Evolutionary conservation across 2,113 vertebrate genomes (phyloP).

Genomic region (Cathartes aura): DNA sequence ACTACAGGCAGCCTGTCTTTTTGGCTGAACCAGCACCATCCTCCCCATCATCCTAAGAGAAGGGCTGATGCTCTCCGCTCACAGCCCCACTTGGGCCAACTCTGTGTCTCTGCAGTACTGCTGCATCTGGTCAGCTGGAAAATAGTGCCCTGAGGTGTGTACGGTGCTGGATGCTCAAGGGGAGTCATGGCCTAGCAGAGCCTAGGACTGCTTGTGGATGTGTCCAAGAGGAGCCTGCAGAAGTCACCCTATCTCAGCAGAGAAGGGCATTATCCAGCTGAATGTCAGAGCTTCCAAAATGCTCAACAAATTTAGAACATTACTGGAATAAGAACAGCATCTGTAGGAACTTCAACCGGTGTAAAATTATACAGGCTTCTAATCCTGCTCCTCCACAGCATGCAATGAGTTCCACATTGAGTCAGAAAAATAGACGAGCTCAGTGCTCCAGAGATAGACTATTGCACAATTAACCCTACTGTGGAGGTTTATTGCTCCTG

Average conservation of each 20-base stretch:
- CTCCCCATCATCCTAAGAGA: neutral
- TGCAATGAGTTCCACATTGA: neutral
- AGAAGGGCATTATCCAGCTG: neutral
- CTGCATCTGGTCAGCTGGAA: neutral
- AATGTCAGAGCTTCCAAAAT: constrained; percentile 30
- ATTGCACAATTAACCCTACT: neutral
- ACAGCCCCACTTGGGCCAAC: neutral
- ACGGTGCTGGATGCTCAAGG: neutral
- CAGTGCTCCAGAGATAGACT: neutral
- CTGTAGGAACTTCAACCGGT: neutral
- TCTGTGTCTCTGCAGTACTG: neutral
- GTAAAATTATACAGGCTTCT: constrained; percentile 37
- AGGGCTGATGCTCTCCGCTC: neutral
- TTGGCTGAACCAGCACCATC: neutral
- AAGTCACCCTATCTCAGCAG: neutral
- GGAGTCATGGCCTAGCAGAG: neutral
- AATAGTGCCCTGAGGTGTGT: neutral
- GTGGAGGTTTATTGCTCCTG: neutral
- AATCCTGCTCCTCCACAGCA: constrained; percentile 11
- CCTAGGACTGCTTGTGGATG: neutral
- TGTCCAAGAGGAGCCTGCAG: neutral
- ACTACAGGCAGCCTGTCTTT: neutral
- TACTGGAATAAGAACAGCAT: constrained; percentile 38
- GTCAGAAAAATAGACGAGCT: neutral
- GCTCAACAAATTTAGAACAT: constrained; percentile 41